Conservation (phyloP, 2,888 invertebrate genomes). For the Scaptomyza parva region DNA sequence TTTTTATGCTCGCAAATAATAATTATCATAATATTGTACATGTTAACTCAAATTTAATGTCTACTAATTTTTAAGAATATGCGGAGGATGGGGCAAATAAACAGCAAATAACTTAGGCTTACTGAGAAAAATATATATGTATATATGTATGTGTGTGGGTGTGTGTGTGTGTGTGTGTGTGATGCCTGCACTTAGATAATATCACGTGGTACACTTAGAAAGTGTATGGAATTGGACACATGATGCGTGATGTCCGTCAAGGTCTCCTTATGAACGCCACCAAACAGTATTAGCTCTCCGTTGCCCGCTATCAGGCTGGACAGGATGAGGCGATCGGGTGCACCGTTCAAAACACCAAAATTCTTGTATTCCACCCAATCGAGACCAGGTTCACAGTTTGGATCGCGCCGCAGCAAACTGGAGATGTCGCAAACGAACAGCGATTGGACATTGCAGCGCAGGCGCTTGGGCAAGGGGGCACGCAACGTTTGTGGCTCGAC, state of each 20-base stretch:
- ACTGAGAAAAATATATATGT: conserved; percentile 22
- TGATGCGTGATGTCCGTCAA: conserved; percentile 87
- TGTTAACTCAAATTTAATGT: conserved; percentile 41
- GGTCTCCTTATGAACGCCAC: conserved; percentile 95
- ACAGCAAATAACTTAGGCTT: conserved; percentile 34
- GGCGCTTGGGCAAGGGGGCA: conserved; percentile 86
- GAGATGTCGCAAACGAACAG: conserved; percentile 95
- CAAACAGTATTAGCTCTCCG: conserved; percentile 97
- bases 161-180: conserved; percentile 7
- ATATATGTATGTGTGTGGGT: conserved; percentile 9
- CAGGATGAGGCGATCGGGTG: conserved; percentile 95
- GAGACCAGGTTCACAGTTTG: conserved; percentile 86
- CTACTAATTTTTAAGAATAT: conserved; percentile 35
- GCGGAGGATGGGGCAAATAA: conserved; percentile 2
- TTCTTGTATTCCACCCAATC: conserved; percentile 86
- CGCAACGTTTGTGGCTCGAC: conserved; percentile 66
- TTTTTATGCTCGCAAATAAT: conserved; percentile 20
- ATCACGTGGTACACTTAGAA: conserved; percentile 90
- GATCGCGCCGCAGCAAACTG: conserved; percentile 86
- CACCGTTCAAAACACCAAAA: conserved; percentile 88
- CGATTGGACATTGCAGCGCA: conserved; percentile 89
- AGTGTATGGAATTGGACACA: conserved; percentile 92
- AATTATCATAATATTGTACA: conserved; percentile 40
- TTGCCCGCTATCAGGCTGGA: conserved; percentile 95
- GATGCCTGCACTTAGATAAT: conserved; percentile 86